Base-by-base conservation (phyloP, 2,113 vertebrate species). In the Balaeniceps rex region DNA sequence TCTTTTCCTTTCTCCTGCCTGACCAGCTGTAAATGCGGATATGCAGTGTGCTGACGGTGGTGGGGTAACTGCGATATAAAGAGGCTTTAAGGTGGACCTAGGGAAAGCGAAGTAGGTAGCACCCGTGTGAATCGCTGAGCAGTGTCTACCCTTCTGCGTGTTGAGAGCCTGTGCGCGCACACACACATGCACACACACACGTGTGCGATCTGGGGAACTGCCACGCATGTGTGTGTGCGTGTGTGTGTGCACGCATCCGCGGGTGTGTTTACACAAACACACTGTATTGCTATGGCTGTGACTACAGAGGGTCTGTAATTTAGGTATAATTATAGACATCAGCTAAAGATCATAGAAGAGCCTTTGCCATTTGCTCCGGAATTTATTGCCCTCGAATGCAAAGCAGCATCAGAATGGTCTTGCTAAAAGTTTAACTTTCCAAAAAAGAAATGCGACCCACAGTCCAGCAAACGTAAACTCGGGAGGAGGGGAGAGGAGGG, bases 371-470 rank as follows among this genome's bases (percentile, higher is more conserved):
- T 95, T 94, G 91, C 91, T 95, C 58, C 19, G 38, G 89, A 76
- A 94, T 97, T 93, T 91, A 93, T 91, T 95, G 81, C 94, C 81
- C 44, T 87, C 19, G 38, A 72, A 85, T 91, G 78, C 82, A 93
- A 96, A 94, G 70, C 69, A 82, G 61, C 74, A 49, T 66, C 40
- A 70, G 78, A 91, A 94, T 21, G 58, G 31, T 83, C 70, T 72
- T 70, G 84, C 77, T 93, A 55, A 70, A 95, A 89, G 81, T 91
- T 82, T 55, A 72, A 72, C 72, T 95, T 52, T 24, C 16, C 8
- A 26, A 77, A 72, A 75, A 52, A 58, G 33, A 58, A 74, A 49
- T 22, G 38, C 33, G 28, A 83, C 46, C 70, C 65, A 10, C 12
- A 33, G 74, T 79, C 34, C 57, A 85, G 44, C 57, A 75, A 87